These are phyloP conservation scores for Heliconius charithonia DNA, from an alignment of 2,888 invertebrate genomes.

Conservation along the genomic window DNA sequence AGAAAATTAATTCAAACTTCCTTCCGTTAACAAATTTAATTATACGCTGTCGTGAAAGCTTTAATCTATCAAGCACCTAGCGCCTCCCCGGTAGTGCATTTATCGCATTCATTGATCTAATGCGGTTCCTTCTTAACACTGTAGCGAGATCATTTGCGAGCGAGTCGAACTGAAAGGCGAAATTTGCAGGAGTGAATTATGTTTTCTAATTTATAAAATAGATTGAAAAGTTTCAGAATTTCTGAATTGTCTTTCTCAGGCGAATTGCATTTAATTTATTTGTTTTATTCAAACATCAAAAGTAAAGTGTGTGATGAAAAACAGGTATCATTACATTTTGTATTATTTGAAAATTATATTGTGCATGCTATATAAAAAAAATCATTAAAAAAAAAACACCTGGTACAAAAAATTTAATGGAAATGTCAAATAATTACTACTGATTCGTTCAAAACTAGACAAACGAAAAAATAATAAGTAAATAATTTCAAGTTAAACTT, in stretches of 20 bases:
- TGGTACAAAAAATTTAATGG: background rate
- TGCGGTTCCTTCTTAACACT: constrained; percentile 37
- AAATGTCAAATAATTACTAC: background rate
- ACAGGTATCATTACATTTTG: too few relatives aligned
- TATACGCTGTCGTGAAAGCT: constrained; percentile 37
- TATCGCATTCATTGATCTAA: constrained; percentile 43
- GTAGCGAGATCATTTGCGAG: constrained; percentile 28
- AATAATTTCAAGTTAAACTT: background rate
- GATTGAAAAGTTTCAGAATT: constrained; percentile 9
- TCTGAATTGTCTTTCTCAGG: background rate
- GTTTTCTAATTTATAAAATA: constrained; percentile 10
- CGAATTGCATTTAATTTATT: background rate
- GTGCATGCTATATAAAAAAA: background rate
- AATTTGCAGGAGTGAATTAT: constrained; percentile 17
- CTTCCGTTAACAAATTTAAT: constrained; percentile 40
- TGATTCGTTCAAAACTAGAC: background rate
- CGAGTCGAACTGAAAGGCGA: constrained; percentile 15
- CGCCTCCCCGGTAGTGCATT: constrained; percentile 43
- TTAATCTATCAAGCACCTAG: constrained; percentile 39
- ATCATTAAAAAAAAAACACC: background rate
- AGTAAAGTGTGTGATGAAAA: background rate
- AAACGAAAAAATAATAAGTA: too few relatives aligned
- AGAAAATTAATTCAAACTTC: constrained; percentile 19
- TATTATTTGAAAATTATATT: background rate
- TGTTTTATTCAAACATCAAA: background rate